Base-by-base conservation (phyloP, 2,888 invertebrate genomes). In the Fissipunctia ypsillon region DNA sequence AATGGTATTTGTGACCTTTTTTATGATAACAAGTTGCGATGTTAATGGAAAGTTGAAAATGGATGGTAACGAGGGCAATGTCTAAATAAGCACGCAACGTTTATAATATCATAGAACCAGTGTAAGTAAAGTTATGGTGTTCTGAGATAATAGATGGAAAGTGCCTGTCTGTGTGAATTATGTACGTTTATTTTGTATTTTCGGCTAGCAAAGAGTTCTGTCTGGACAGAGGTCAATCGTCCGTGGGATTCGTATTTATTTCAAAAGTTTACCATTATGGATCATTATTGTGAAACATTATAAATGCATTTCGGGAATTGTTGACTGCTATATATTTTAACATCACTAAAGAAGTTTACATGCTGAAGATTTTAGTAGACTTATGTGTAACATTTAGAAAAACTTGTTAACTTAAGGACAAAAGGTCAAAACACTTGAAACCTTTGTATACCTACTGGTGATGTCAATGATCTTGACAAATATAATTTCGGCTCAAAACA, bases 101-200 rank as follows among this genome's bases (percentile, higher is more conserved):
- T 72, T 60, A 64, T 68, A 57, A 59, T 56, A 38, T 54, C 56
- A 31, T 22, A 52, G 65, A 68, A 68, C n/a, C 19, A 70, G 78
- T 66, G 52, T 41, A 43, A 54, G 60, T 22, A 14, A 48, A 50
- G 28, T 59, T 59, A 59, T 69, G 25, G 10, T 50, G 25, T 16
- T 57, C 25, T 81, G 81, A 80, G 84, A 84, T 84, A 80, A 81
- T 81, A 70, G n/a, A 45, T 60, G 38, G 80, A 81, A 83, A 81
- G 80, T 80, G 41, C 25, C 59, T n/a, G 9, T 31, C 14, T 45
- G 19, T 14, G 31, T 83, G n/a, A 59, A 41, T 43, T 74, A 48
- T 9, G n/a, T n/a, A 31, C 12, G 31, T 54, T 72, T 50, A 43
- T 73, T 16, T 73, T 50, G 10, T 48, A 14, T 69, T 48, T 54